Percentiles rank a stretch among this genome's conserved stretches.
Conservation (phyloP, 2,888 invertebrate species). For the Orchesella flavescens region DNA sequence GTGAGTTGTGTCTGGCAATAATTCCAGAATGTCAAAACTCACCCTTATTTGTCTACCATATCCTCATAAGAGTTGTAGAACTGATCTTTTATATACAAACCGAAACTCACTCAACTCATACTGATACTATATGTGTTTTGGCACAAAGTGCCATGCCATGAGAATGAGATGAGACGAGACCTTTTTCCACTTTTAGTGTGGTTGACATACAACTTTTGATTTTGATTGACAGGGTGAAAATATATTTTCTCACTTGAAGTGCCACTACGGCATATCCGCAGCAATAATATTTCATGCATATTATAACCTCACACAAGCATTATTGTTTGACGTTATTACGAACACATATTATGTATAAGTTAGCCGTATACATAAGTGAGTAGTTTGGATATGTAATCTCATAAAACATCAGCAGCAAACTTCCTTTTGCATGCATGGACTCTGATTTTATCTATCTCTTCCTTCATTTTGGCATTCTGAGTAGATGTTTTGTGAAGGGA, state of each 20-base stretch:
- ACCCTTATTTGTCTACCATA: constrained; percentile 29
- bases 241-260: constrained; percentile 63
- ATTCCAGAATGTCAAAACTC: constrained; percentile 10
- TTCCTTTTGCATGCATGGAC: too few species aligned
- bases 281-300: constrained; percentile 1
- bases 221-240: constrained; percentile 69
- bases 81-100: too few species aligned
- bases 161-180: constrained; percentile 1
- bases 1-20: constrained; percentile 34
- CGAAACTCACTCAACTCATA: neutral
- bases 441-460: too few species aligned
- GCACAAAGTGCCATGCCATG: constrained; percentile 51
- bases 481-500: neutral
- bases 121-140: too few species aligned
- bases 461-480: constrained; percentile 14
- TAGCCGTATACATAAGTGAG: too few species aligned
- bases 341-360: neutral
- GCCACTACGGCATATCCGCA: constrained; percentile 3
- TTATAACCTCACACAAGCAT: too few species aligned
- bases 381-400: too few species aligned
- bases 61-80: neutral
- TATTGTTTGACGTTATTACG: too few species aligned
- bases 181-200: constrained; percentile 48
- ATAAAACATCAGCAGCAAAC: too few species aligned
- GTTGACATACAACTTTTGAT: constrained; percentile 61